Evolutionary conservation across 2,113 vertebrate species (phyloP).

Genomic region (Xenus cinereus): DNA sequence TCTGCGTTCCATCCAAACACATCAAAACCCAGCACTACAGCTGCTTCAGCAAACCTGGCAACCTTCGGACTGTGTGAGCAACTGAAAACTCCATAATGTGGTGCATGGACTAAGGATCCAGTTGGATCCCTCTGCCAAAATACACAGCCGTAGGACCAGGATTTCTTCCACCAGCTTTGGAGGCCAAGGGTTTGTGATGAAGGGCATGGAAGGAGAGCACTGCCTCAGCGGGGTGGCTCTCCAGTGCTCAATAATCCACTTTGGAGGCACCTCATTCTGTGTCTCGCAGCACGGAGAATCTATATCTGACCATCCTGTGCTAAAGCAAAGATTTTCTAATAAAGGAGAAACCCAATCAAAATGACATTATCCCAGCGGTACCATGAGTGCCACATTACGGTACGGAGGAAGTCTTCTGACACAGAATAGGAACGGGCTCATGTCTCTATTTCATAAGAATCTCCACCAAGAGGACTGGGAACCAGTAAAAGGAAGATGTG

Average conservation of each 20-base stretch:
- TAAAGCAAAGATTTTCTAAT: not conserved
- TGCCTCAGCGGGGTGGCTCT: not conserved
- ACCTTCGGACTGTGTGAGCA: not conserved
- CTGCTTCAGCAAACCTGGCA: not conserved
- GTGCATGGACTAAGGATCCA: not conserved
- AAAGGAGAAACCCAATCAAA: not conserved
- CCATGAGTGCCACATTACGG: not conserved
- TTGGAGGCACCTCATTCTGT: not conserved
- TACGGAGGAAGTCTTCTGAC: not conserved
- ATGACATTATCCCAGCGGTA: not conserved
- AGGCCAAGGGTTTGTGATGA: not conserved
- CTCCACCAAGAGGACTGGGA: not conserved
- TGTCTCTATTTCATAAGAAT: not conserved
- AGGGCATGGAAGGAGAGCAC: not conserved
- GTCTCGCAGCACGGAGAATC: not conserved
- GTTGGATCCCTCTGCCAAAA: not conserved
- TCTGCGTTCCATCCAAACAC: not conserved
- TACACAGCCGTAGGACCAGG: not conserved
- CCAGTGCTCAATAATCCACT: not conserved
- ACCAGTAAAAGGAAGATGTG: not conserved
- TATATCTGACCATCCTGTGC: not conserved
- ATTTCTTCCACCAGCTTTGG: not conserved
- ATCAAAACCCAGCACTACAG: not conserved
- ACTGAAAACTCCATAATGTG: not conserved
- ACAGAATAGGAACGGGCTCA: not conserved